phyloP scores from a whole-genome alignment of 2,888 invertebrate genomes.

The Drosophila borborema region DNA sequence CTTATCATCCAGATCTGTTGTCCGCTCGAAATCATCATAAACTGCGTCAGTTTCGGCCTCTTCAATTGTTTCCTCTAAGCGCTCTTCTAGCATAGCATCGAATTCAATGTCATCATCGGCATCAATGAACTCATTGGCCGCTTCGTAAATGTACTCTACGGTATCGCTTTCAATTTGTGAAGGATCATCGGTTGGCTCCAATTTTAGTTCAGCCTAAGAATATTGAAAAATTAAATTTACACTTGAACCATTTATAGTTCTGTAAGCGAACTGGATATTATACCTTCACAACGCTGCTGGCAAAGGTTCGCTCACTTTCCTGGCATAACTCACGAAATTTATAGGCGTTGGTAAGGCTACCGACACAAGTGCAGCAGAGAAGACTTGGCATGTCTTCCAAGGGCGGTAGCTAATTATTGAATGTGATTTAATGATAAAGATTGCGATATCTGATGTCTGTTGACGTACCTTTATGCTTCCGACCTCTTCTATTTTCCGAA shows the following conservation, averaged over 20 bases:
- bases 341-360: constrained; percentile 72
- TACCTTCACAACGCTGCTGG: constrained; percentile 80
- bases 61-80: constrained; percentile 58
- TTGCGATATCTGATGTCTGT: neutral
- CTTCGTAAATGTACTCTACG: constrained; percentile 69
- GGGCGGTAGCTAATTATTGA: constrained; percentile 69
- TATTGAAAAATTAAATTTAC: neutral
- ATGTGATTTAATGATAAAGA: neutral
- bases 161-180: constrained; percentile 50
- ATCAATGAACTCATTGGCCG: constrained; percentile 76
- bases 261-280: neutral
- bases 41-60: constrained; percentile 34
- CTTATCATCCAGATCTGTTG: constrained; percentile 47
- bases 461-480: constrained; percentile 77
- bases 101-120: constrained; percentile 74
- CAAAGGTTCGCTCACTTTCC: constrained; percentile 79
- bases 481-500: constrained; percentile 82
- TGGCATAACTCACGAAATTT: constrained; percentile 82
- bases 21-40: constrained; percentile 37
- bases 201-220: constrained; percentile 75
- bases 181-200: constrained; percentile 68
- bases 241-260: neutral
- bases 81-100: constrained; percentile 66
- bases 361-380: constrained; percentile 80
- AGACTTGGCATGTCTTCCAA: constrained; percentile 82